These are phyloP conservation scores for Schizopygopsis malacanthus DNA, from an alignment of 2,797 vertebrate species.

Conservation along the genomic window DNA sequence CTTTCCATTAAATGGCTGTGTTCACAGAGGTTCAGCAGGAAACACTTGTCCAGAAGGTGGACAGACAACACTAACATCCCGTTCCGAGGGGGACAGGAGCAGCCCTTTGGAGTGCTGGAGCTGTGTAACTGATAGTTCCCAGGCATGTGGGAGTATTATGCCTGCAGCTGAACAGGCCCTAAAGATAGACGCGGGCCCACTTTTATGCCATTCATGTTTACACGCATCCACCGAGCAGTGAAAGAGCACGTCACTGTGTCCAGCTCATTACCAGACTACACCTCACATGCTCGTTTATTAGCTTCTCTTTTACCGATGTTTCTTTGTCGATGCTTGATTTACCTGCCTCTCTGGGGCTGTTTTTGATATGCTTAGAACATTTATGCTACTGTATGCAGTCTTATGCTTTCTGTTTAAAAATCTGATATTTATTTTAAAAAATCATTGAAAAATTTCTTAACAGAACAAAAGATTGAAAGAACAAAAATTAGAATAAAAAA, in stretches of 20 bases:
- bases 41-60: constrained; percentile 60
- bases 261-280: constrained; percentile 35
- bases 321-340: neutral
- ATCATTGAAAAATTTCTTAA: neutral
- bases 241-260: constrained; percentile 22
- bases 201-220: constrained; percentile 57
- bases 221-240: constrained; percentile 39
- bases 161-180: constrained; percentile 55
- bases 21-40: constrained; percentile 56
- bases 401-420: neutral
- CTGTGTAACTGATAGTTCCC: constrained; percentile 64
- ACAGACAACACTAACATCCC: constrained; percentile 71
- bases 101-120: constrained; percentile 48
- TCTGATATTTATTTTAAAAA: too few relatives aligned
- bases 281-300: constrained; percentile 17
- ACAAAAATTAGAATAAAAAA: neutral
- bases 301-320: constrained; percentile 12
- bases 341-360: neutral
- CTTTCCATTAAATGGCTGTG: constrained; percentile 33
- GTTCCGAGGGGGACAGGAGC: constrained; percentile 55
- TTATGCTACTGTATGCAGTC: neutral
- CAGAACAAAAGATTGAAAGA: too few relatives aligned
- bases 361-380: neutral
- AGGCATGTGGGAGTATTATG: constrained; percentile 60
- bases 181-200: constrained; percentile 53